Percentiles rank a stretch among this genome's conserved stretches.
phyloP scores from a whole-genome alignment of 2,113 vertebrate species.

The Tamias sibiricus region DNA sequence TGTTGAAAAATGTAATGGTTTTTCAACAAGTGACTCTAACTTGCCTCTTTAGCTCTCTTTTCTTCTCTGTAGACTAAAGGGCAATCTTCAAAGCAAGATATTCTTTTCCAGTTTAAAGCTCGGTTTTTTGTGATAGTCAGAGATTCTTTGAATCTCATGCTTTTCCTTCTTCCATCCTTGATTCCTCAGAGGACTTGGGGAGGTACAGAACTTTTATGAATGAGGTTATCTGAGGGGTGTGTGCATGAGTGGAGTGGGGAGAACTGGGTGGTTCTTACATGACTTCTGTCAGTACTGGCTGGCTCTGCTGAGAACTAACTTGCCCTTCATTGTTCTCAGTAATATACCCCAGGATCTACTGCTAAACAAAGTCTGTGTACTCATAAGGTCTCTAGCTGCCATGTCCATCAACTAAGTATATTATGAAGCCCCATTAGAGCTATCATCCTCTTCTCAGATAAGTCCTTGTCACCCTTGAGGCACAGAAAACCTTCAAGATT shows the following conservation, averaged over 20 bases:
- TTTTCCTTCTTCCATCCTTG: neutral
- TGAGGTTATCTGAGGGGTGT: neutral
- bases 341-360: neutral
- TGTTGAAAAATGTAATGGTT: neutral
- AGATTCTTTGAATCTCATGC: neutral
- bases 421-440: neutral
- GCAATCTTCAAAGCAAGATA: neutral
- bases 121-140: neutral
- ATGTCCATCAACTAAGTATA: neutral
- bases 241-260: neutral
- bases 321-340: neutral
- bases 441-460: neutral
- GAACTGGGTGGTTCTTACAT: neutral
- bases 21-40: neutral
- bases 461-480: neutral
- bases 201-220: neutral
- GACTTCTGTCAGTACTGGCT: neutral
- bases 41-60: neutral
- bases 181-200: neutral
- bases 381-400: neutral
- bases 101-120: neutral
- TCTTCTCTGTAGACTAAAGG: neutral
- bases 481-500: neutral
- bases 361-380: neutral
- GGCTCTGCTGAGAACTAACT: neutral